phyloP scores from a whole-genome alignment of 2,797 vertebrate genomes.

The Epinephelus coioides region DNA sequence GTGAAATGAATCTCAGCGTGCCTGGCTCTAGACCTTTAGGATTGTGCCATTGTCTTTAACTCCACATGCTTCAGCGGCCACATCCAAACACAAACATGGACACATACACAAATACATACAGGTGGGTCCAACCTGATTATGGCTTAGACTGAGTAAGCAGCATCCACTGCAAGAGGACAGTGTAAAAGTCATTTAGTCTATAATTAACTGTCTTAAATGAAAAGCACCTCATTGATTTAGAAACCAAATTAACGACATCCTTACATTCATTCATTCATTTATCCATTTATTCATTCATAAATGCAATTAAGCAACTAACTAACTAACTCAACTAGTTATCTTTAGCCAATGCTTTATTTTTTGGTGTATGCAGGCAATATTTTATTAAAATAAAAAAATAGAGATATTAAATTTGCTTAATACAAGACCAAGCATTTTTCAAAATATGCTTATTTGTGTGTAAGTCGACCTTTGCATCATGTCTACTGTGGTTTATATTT shows the following conservation, averaged over 20 bases:
- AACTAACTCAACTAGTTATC: neutral
- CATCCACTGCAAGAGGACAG: neutral
- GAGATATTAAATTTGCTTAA: neutral
- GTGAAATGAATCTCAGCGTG: conserved; percentile 70
- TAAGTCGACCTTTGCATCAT: no score
- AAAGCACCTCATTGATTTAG: neutral
- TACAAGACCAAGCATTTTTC: neutral
- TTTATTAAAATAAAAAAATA: neutral
- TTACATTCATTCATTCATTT: neutral
- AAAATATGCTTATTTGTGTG: neutral
- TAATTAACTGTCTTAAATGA: neutral
- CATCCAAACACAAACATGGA: conserved; percentile 21
- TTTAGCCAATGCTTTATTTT: neutral
- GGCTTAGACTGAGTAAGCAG: conserved; percentile 1
- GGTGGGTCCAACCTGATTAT: conserved; percentile 2
- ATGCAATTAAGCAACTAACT: no score
- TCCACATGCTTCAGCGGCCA: conserved; percentile 50
- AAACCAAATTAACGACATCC: neutral
- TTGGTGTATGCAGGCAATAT: neutral
- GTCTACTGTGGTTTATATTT: no score
- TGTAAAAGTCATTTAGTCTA: neutral
- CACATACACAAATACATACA: conserved; percentile 20
- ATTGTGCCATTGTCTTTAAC: conserved; percentile 54
- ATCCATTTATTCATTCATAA: no score
- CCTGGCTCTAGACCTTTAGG: conserved; percentile 59